These are phyloP conservation scores for Megaustenia siamemsis DNA, from an alignment of 2,888 invertebrate species.

Conservation along the genomic window DNA sequence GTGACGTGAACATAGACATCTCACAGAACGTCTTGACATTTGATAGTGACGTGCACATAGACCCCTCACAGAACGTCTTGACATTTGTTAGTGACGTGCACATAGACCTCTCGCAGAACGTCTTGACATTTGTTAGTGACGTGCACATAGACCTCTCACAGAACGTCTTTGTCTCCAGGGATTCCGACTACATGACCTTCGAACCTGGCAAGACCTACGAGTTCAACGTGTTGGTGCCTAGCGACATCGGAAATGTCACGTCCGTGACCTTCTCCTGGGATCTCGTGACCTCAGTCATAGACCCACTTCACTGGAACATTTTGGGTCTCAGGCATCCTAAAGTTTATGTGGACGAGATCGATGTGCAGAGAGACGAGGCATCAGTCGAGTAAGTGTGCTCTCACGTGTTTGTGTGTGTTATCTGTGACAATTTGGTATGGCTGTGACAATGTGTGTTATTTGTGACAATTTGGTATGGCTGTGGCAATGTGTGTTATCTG, in stretches of 20 bases:
- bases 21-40: no score
- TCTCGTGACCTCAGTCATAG: slow-evolving; percentile 54
- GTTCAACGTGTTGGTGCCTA: slow-evolving; percentile 61
- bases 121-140: no score
- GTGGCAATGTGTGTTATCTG: no score
- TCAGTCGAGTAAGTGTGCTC: slow-evolving; percentile 19
- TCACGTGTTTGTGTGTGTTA: no score
- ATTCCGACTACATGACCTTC: neutral
- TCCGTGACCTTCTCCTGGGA: slow-evolving; percentile 59
- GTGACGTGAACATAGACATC: no score
- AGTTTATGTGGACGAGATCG: slow-evolving; percentile 57
- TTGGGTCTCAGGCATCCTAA: slow-evolving; percentile 60
- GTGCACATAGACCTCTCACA: neutral
- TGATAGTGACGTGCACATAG: no score
- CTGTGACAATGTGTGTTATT: no score
- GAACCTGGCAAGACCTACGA: slow-evolving; percentile 49
- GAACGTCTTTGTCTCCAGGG: neutral
- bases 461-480: no score
- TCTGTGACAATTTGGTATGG: no score
- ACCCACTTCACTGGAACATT: slow-evolving; percentile 61
- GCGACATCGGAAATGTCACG: slow-evolving; percentile 63
- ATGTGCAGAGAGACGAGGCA: slow-evolving; percentile 57
- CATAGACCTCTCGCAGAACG: neutral
- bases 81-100: no score
- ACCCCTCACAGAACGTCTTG: no score